phyloP scores from a whole-genome alignment of 2,113 vertebrate species.

The Enhydra lutris region DNA sequence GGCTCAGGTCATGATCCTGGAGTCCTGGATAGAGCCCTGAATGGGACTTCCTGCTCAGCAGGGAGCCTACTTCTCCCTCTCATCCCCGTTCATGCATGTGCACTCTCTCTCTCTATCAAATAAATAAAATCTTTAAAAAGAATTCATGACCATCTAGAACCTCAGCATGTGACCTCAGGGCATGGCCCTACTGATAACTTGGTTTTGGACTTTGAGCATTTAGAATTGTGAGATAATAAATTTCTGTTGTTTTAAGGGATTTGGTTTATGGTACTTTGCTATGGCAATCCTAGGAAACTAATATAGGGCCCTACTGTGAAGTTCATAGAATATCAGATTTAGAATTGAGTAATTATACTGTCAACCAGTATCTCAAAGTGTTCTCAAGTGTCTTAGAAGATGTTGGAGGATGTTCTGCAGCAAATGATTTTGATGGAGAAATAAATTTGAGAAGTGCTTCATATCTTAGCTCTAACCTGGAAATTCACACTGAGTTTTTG shows the following conservation, averaged over 20 bases:
- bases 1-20: too few relatives aligned
- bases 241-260: neutral
- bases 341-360: neutral
- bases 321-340: neutral
- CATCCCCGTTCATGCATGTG: too few relatives aligned
- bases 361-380: neutral
- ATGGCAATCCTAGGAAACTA: neutral
- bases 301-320: neutral
- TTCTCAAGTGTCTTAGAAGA: neutral
- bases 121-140: neutral
- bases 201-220: neutral
- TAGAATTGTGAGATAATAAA: neutral
- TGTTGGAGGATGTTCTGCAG: neutral
- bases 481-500: conserved; percentile 26
- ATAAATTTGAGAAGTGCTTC: neutral
- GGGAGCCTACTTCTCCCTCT: too few relatives aligned
- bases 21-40: too few relatives aligned
- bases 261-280: neutral
- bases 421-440: neutral
- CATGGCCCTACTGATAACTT: neutral
- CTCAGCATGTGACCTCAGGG: neutral
- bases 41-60: too few relatives aligned
- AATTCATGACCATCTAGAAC: neutral
- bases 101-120: too few relatives aligned
- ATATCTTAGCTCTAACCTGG: neutral